Conservation (phyloP, 2,113 vertebrate species). For the Lepisosteus oculatus region DNA sequence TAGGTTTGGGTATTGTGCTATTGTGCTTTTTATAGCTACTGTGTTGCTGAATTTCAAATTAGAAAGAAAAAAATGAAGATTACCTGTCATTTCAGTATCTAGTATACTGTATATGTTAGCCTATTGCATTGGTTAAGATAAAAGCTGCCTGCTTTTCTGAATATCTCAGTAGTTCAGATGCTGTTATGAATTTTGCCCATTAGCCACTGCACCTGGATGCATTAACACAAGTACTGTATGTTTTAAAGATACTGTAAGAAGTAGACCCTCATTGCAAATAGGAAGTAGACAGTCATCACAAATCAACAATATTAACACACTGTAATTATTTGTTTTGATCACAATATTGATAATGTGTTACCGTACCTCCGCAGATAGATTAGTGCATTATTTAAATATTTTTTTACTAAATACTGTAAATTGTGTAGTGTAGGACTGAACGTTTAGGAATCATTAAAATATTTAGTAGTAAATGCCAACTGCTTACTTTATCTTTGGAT, state of each 20-base stretch:
- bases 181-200: conserved; percentile 34
- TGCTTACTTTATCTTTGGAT: no score
- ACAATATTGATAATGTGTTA: conserved; percentile 42
- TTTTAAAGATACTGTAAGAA: conserved; percentile 31
- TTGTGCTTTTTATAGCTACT: not conserved
- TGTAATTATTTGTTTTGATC: conserved; percentile 57
- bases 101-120: conserved; percentile 17
- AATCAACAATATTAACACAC: conserved; percentile 54
- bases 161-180: conserved; percentile 35
- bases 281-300: conserved; percentile 39
- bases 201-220: conserved; percentile 18
- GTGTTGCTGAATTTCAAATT: conserved; percentile 8
- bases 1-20: conserved; percentile 4
- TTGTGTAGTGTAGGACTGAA: no score
- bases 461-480: no score
- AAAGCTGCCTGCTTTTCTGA: conserved; percentile 26
- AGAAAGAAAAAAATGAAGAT: conserved; percentile 22
- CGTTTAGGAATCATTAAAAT: no score
- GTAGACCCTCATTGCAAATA: conserved; percentile 3
- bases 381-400: conserved; percentile 6
- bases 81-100: conserved; percentile 21
- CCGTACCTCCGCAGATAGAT: conserved; percentile 37
- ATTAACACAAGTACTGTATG: conserved; percentile 36
- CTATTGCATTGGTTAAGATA: conserved; percentile 35
- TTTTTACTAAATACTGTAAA: no score